Evolutionary conservation across 1,140 invertebrate species (phyloP), one percentile per base, ranked within the genome.

Genomic region (Drosophila rufa): DNA sequence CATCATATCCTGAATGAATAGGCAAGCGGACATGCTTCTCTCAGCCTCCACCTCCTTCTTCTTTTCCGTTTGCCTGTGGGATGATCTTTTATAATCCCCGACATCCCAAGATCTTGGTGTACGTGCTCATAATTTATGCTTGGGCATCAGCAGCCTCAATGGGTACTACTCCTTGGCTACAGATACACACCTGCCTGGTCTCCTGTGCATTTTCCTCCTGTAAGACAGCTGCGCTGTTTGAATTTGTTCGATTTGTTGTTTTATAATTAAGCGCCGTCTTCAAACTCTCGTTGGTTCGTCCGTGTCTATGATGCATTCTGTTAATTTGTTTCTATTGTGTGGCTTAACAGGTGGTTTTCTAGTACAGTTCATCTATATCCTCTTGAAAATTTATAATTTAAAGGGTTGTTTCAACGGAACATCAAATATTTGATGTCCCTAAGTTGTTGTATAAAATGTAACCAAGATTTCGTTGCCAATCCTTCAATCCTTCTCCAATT

Each of bases 71-170:
- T 75, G 62, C 45, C 57, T 76, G 40, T 76, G 73, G 73, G 74
- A 67, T 80, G 76, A 83, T 87, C 84, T 77, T 77, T 77, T 83
- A 70, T 89, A 89, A 89, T 89, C 84, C 80, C 71, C 48, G 51
- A 46, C 73, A 75, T 74, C 42, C 67, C 70, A 33, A 53, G 64
- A 66, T 77, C 62, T 61, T 45, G 27, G 62, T 69, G 80, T 83
- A 80, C 84, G 84, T 87, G 84, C 84, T 81, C 80, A 84, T 87
- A 89, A 84, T 75, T 89, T 87, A 89, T 89, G 59, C 59, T 4
- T 40, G 46, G 22, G 67, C 69, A 70, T 40, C 42, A 40, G 50
- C 33, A 47, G 51, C 38, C 48, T 70, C 46, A 73, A 51, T 56
- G 53, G 53, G 48, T 19, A 36, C 40, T 61, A 36, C 40, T 61